Base-by-base conservation (phyloP, 2,797 vertebrate species). In the Gymnopithys bicolor region DNA sequence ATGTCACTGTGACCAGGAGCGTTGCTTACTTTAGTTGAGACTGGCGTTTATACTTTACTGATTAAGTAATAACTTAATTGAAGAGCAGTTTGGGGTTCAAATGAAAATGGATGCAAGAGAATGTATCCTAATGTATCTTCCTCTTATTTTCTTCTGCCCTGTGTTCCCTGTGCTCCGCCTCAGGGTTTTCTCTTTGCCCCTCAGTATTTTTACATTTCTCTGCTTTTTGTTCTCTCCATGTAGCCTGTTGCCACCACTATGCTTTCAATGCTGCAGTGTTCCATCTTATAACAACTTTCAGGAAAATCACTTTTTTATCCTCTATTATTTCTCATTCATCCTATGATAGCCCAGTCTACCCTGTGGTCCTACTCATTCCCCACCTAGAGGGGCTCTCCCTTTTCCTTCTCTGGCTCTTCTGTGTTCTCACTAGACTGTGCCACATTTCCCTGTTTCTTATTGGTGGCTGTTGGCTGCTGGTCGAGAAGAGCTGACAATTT, bases 401-500 rank as follows among this genome's bases (percentile, higher is more conserved):
- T 82, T 3, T 9, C 3, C 22, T 15, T 7, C 11, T 16, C 13
- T 30, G 16, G 7, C 11, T 75, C 19, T 56, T 49, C 24, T 7
- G 5, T 13, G 2, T 19, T 75, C 45, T 77, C 1, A 0, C 5
- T 30, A 6, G 2, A 5, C 7, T 16, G 17, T 43, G n/a, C 73
- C 35, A 75, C 4, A 25, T 84, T 49, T 89, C 25, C n/a, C 18
- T 17, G 21, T 41, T 90, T 21, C 56, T 92, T 2, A 1, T 2
- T 28, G 49, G 28, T 25, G 0, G 0, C 18, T 48, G 6, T 11
- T 58, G 46, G 59, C 35, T 76, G 46, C 19, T 84, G 46, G 9
- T 82, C 0, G 1, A 45, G 41, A 52, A 53, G 33, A 67, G 8
- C 16, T 76, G 52, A 4, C 27, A 85, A 19, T 71, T 41, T 28